Evolutionary conservation across 2,888 invertebrate genomes (phyloP), one percentile per base, ranked within the genome.

Genomic region (Brachycybe producta): DNA sequence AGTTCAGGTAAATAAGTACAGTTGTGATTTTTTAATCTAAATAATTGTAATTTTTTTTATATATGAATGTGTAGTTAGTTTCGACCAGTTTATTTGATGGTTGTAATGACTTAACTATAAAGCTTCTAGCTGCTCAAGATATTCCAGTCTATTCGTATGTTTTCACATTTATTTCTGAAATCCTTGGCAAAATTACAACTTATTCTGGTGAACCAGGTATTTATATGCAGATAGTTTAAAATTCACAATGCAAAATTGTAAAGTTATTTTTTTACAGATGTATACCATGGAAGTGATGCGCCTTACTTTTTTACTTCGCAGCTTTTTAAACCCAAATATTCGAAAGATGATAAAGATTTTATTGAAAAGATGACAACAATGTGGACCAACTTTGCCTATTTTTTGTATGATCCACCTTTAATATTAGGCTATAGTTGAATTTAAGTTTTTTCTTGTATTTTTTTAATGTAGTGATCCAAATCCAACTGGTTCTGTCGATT

Each of bases 391-490:
- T 39, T 39, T 19, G 40, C 11, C 3, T 13, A 17, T 39, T 8
- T 5, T 3, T 13, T 17, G 40, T 39, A 39, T 21, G 21, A 39
- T n/a, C 23, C 17, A 40, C 8, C 8, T 19, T 40, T 5, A 19
- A 30, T 30, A n/a, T 30, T 30, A 30, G 8, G n/a, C 8, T 11
- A 30, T 30, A 30, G 8, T 30, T 30, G 8, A 30, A n/a, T 30
- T 11, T 8, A 11, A 69, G 42, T 68, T 68, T 48, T 62, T 72
- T 36, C n/a, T 5, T n/a, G 7, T 23, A 40, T 40, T 40, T 40
- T 19, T 5, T 21, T 40, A n/a, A n/a, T 1, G 17, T 24, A 41
- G 41, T 8, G 26, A 41, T 41, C 41, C 41, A 21, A 41, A 23
- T 7, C 41, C 41, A n/a, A 24, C 24, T 13, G 24, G 24, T 23